A percentile compares a stretch with the other conserved stretches of the same genome.
phyloP scores from a whole-genome alignment of 2,888 invertebrate genomes.

The Lepidochrysops patricia region DNA sequence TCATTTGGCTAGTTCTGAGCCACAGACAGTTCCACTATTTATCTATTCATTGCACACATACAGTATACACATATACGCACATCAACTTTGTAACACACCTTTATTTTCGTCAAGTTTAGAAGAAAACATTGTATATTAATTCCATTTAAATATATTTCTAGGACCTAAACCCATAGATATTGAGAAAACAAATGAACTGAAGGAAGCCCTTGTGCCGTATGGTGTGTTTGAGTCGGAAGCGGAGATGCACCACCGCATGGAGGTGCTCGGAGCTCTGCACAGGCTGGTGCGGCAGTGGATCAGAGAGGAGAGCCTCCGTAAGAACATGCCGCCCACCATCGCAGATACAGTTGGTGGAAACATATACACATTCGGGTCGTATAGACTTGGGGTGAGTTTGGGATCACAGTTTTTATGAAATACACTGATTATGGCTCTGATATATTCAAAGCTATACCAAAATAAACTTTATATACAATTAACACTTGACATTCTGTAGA shows the following conservation, averaged over 20 bases:
- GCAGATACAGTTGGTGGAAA: constrained; percentile 96
- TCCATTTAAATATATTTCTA: constrained; percentile 29
- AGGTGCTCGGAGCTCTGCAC: constrained; percentile 88
- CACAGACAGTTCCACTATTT: too few relatives aligned
- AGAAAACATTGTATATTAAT: neutral
- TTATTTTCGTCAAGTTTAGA: too few relatives aligned
- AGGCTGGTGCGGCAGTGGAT: constrained; percentile 96
- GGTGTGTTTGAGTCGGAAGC: constrained; percentile 92
- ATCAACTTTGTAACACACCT: too few relatives aligned
- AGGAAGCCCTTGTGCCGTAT: constrained; percentile 85
- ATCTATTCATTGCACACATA: too few relatives aligned
- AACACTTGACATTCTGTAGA: too few relatives aligned
- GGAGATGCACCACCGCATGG: constrained; percentile 91
- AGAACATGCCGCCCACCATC: constrained; percentile 93
- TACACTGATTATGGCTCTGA: neutral
- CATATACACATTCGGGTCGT: constrained; percentile 99
- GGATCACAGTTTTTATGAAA: neutral
- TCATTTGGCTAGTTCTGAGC: too few relatives aligned
- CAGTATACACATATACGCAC: too few relatives aligned
- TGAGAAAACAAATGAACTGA: constrained; percentile 81
- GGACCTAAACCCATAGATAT: constrained; percentile 85
- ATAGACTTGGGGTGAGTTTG: constrained; percentile 85
- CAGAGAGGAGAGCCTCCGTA: constrained; percentile 86
- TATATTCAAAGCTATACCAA: too few relatives aligned
- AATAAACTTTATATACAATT: too few relatives aligned